phyloP scores from a whole-genome alignment of 2,888 invertebrate species.

The Hanleya hanleyi region DNA sequence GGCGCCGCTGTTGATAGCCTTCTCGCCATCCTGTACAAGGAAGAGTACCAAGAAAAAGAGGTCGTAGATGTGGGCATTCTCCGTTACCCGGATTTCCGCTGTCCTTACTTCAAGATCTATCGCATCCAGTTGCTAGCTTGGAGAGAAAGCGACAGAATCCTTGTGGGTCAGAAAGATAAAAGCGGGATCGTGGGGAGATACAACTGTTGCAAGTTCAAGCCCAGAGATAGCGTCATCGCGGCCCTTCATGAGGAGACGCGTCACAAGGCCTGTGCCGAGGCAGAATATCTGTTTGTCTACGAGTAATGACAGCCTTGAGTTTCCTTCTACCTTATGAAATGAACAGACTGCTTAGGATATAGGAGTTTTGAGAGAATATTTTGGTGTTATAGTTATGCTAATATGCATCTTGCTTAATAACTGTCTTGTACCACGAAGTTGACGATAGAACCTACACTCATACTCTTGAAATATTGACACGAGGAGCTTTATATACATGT shows the following conservation, averaged over 20 bases:
- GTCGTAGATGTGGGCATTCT: constrained; percentile 10
- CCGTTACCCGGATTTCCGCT: constrained; percentile 7
- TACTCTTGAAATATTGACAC: no score
- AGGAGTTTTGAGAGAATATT: no score
- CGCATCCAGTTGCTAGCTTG: neutral
- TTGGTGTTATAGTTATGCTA: no score
- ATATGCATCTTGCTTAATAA: no score
- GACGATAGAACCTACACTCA: no score
- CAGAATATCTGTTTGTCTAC: no score
- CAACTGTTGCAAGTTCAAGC: neutral
- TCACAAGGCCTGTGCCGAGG: neutral
- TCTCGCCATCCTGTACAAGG: neutral
- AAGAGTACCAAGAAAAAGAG: neutral
- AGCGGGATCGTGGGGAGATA: constrained; percentile 3
- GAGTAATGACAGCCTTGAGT: no score
- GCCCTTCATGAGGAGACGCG: neutral
- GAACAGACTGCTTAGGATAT: no score
- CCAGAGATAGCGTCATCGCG: neutral
- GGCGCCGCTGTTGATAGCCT: neutral
- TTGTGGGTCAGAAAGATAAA: neutral
- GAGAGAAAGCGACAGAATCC: neutral
- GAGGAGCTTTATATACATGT: no score
- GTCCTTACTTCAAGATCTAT: constrained; percentile 11
- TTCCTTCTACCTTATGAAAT: no score
- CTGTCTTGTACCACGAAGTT: no score